Base-by-base conservation (phyloP, 2,113 vertebrate species). In the Globicephala melas region DNA sequence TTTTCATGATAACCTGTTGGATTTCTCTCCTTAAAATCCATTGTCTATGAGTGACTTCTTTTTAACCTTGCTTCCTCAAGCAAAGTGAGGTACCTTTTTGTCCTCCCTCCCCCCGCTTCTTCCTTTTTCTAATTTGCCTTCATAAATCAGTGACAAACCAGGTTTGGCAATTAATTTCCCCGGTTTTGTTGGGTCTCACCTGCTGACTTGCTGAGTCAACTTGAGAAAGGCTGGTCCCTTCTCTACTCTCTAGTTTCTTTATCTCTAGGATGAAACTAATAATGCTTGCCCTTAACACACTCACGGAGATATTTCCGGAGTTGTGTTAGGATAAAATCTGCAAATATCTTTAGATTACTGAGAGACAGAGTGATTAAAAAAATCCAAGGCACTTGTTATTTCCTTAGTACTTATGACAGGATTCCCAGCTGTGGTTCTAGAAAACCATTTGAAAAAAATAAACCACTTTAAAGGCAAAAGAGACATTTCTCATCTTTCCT, bases 321-420 rank as follows among this genome's bases (percentile, higher is more conserved):
- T 70, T 89, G 70, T 23, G 14, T 67, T 88, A 84, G 23, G 60
- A 87, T 87, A 96, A 95, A 92, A 96, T 85, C 25, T 31, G 12
- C 74, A 74, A 74, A 93, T 83, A 44, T 89, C 58, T 90, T 79
- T 90, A 87, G 60, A 92, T 94, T 96, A 83, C n/a, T 62, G 41
- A 84, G 55, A 41, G 23, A 50, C 58, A 79, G 31, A 65, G 17
- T 31, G 60, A 84, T 71, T 63, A 11, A 76, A 91, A 88, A 96
- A 89, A 55, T 50, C 15, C 20, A 90, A 90, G 41, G 33, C 44
- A 31, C 31, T 77, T 81, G 76, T 55, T 91, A 94, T 94, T 94
- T 92, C 50, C 65, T 85, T 36, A 74, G 58, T 71, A 94, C 44
- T 95, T 91, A 44, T 20, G 83, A 89, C 28, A 96, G 90, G 96